Evolutionary conservation across 1,140 invertebrate species (phyloP).

Genomic region (Linepithema humile): DNA sequence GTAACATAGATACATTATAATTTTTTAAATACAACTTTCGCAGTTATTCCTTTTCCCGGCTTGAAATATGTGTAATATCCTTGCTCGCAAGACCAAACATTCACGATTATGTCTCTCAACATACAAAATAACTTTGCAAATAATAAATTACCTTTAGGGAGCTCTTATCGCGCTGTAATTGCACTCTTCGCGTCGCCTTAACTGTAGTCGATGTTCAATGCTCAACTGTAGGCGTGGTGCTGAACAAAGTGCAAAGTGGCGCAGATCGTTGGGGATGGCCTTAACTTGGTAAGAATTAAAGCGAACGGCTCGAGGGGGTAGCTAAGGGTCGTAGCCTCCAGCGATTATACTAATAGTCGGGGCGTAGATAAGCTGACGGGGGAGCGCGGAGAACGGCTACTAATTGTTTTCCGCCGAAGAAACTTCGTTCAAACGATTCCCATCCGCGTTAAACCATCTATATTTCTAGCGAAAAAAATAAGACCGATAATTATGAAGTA

Average conservation of each 20-base stretch:
- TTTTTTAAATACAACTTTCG: background rate
- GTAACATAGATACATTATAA: background rate
- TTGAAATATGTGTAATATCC: background rate
- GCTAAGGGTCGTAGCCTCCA: constrained; percentile 72
- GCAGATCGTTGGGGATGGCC: constrained; percentile 58
- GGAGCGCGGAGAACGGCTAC: constrained; percentile 61
- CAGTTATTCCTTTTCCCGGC: background rate
- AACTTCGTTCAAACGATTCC: constrained; percentile 69
- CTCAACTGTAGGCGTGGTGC: constrained; percentile 40
- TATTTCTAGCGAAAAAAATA: constrained; percentile 46
- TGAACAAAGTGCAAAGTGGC: constrained; percentile 60
- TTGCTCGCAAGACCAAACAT: no score
- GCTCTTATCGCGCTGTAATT: background rate
- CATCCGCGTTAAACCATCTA: constrained; percentile 52
- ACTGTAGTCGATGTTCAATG: constrained; percentile 37
- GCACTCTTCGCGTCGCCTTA: constrained; percentile 8
- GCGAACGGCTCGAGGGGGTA: constrained; percentile 64
- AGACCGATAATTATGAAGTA: constrained; percentile 9
- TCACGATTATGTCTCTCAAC: background rate
- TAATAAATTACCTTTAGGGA: background rate
- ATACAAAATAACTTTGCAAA: background rate
- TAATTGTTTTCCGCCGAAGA: constrained; percentile 71
- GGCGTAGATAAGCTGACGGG: constrained; percentile 72
- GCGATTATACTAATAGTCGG: constrained; percentile 76
- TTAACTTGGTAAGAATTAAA: constrained; percentile 75